phyloP scores from a whole-genome alignment of 2,113 vertebrate genomes.

The Sylvietta virens region DNA sequence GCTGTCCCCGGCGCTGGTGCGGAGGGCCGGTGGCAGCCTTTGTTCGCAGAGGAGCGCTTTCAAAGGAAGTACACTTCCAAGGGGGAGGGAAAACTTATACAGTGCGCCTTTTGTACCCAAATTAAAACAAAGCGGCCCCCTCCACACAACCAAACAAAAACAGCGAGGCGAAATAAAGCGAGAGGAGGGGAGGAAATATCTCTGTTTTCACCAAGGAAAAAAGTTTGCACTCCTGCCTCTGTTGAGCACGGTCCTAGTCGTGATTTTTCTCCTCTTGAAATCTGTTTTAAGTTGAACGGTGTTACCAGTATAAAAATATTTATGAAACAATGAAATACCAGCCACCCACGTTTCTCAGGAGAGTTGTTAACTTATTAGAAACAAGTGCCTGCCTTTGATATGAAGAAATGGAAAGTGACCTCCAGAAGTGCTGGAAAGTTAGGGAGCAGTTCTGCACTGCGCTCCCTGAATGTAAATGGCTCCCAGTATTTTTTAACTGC shows the following conservation, averaged over 20 bases:
- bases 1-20: conserved; percentile 1
- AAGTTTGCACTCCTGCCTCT: conserved; percentile 18
- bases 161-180: background rate
- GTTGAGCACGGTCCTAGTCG: background rate
- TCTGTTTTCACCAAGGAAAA: background rate
- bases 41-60: conserved; percentile 63
- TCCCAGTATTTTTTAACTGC: background rate
- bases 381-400: conserved; percentile 74
- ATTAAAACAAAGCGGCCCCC: conserved; percentile 20
- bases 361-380: conserved; percentile 74
- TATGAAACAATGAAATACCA: conserved; percentile 76
- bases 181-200: background rate
- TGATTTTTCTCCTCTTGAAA: conserved; percentile 36
- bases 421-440: conserved; percentile 71
- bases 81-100: conserved; percentile 46
- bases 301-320: conserved; percentile 74
- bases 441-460: conserved; percentile 55
- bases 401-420: conserved; percentile 72
- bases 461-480: conserved; percentile 47
- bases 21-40: conserved; percentile 69
- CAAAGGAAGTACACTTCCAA: conserved; percentile 56
- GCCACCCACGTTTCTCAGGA: conserved; percentile 74
- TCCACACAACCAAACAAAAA: background rate
- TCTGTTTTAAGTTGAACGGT: conserved; percentile 67
- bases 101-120: conserved; percentile 49